Evolutionary conservation across 2,888 invertebrate genomes (phyloP).

Genomic region (Dicranocentrus wangi): DNA sequence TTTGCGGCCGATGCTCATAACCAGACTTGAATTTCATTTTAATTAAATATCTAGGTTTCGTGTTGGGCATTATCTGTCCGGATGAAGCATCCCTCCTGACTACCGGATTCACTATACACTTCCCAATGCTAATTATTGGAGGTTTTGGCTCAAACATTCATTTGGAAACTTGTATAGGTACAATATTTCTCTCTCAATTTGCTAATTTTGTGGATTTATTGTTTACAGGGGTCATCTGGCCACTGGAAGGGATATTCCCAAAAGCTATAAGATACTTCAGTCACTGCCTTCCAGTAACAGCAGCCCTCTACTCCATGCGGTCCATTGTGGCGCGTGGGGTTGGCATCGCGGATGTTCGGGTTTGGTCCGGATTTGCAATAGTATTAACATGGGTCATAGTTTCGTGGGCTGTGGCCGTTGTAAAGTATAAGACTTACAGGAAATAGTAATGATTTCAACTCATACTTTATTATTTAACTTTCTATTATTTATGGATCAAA

Average conservation of each 20-base stretch:
- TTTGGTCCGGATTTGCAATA: constrained; percentile 43
- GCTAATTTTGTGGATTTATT: no score
- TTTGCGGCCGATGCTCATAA: no score
- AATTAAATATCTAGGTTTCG: no score
- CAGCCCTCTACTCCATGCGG: constrained; percentile 43
- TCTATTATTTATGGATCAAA: no score
- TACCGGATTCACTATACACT: constrained; percentile 37
- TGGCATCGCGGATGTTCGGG: constrained; percentile 23
- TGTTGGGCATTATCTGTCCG: constrained; percentile 31
- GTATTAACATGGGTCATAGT: constrained; percentile 14
- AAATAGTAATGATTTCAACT: background rate
- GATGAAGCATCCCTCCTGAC: constrained; percentile 40
- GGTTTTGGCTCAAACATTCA: constrained; percentile 4
- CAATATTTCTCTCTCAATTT: no score
- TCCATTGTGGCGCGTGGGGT: constrained; percentile 40
- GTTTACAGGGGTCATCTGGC: constrained; percentile 44
- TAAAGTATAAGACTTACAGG: constrained; percentile 39
- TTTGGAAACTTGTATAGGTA: no score
- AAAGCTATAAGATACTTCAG: constrained; percentile 25
- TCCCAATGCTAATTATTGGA: constrained; percentile 35
- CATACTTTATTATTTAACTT: constrained; percentile 6
- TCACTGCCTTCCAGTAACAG: constrained; percentile 44
- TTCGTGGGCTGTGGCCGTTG: constrained; percentile 27
- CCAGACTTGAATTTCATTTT: no score
- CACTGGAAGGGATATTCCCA: constrained; percentile 39